Conservation (phyloP, 2,888 invertebrate genomes). For the Periphyllus acericola region DNA sequence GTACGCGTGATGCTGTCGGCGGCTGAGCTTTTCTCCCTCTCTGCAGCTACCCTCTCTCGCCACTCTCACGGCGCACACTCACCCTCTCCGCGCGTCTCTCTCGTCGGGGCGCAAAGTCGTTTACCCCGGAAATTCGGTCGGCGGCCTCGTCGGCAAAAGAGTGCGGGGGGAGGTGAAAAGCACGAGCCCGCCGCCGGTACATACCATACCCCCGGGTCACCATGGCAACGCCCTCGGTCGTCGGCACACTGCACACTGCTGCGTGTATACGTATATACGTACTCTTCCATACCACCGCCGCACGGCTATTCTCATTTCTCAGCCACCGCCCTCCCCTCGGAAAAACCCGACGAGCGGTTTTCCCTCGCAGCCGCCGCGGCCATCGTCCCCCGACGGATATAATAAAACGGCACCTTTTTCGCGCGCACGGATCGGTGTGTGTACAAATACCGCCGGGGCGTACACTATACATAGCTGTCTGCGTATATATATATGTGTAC, state of each 20-base stretch:
- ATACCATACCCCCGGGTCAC: neutral
- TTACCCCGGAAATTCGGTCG: constrained; percentile 60
- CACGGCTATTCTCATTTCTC: neutral
- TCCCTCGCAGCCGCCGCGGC: neutral
- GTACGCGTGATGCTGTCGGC: constrained; percentile 45
- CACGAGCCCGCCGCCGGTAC: neutral
- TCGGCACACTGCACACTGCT: neutral
- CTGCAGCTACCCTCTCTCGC: neutral
- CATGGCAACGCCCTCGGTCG: constrained; percentile 58
- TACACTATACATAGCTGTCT: too few species aligned
- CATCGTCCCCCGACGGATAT: neutral
- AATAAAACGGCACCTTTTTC: neutral
- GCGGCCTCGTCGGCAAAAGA: neutral
- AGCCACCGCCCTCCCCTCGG: neutral
- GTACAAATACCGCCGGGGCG: too few species aligned
- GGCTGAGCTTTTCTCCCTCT: neutral
- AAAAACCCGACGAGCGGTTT: constrained; percentile 31
- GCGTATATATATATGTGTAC: neutral
- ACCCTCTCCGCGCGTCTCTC: neutral
- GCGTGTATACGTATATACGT: neutral
- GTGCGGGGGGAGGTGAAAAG: constrained; percentile 25
- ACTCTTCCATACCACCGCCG: neutral
- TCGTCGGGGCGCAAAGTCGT: constrained; percentile 39
- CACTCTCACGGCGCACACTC: neutral
- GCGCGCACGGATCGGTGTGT: neutral